Percentiles rank a stretch among this genome's conserved stretches.
Conservation (phyloP, 2,888 invertebrate species). For the Hylaea fasciaria region DNA sequence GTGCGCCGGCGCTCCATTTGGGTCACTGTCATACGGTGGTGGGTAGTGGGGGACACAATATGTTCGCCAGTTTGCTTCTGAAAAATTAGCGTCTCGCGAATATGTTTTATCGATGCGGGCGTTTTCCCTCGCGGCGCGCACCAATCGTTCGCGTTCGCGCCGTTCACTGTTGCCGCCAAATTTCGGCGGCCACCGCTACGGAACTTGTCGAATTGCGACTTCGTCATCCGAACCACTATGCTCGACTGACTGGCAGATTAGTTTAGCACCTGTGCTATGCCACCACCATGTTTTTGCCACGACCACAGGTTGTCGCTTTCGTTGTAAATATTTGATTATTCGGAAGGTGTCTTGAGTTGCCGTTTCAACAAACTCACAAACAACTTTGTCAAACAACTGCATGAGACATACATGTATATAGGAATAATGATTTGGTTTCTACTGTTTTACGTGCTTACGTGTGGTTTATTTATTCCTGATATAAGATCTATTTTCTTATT, state of each 20-base stretch:
- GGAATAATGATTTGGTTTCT: no score
- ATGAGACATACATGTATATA: no score
- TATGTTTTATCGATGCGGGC: slow-evolving; percentile 77
- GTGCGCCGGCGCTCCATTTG: slow-evolving; percentile 82
- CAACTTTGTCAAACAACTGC: no score
- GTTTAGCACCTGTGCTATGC: slow-evolving; percentile 38
- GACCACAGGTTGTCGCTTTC: slow-evolving; percentile 34
- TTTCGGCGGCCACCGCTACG: slow-evolving; percentile 55
- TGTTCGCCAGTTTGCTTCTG: slow-evolving; percentile 75
- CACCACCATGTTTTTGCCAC: slow-evolving; percentile 43
- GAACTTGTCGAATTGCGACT: slow-evolving; percentile 37
- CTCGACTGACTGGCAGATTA: slow-evolving; percentile 48
- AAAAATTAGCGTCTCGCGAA: slow-evolving; percentile 81
- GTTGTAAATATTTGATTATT: slow-evolving; percentile 33
- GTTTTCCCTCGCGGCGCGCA: slow-evolving; percentile 71
- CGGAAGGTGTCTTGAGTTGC: slow-evolving; percentile 18
- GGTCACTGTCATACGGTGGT: slow-evolving; percentile 83
- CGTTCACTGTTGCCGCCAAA: slow-evolving; percentile 56
- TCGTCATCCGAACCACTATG: slow-evolving; percentile 45
- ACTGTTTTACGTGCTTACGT: no score
- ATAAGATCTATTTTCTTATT: no score
- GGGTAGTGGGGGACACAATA: slow-evolving; percentile 79
- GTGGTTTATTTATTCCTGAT: no score
- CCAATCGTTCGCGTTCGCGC: slow-evolving; percentile 63
- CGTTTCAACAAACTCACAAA: slow-evolving; percentile 11